A percentile compares a stretch with the other conserved stretches of the same genome.
These are phyloP conservation scores for Toxostoma redivivum DNA, from an alignment of 2,113 vertebrate species.

Conservation along the genomic window DNA sequence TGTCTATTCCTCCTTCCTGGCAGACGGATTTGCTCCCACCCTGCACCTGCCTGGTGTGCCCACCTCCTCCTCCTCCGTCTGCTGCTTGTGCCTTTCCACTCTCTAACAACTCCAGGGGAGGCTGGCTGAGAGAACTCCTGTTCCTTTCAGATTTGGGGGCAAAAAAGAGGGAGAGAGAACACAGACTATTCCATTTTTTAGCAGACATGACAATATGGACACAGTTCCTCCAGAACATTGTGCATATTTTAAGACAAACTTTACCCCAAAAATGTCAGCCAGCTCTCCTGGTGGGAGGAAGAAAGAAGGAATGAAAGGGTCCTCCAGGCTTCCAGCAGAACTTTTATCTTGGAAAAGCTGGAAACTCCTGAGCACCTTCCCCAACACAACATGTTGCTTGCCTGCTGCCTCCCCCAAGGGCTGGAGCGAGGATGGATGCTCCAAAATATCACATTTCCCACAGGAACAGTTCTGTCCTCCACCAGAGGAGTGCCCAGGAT, in stretches of 20 bases:
- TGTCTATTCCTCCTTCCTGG: not conserved
- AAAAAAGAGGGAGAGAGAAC: not conserved
- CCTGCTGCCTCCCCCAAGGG: not conserved
- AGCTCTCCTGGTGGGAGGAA: not conserved
- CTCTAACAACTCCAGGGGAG: not conserved
- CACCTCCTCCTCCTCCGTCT: constrained; percentile 39
- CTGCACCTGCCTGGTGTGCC: constrained; percentile 20
- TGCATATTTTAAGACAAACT: constrained; percentile 23
- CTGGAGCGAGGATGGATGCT: rapidly evolving
- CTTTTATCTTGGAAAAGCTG: not conserved
- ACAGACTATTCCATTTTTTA: not conserved
- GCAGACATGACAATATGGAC: not conserved
- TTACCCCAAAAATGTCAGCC: constrained; percentile 4
- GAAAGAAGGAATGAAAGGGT: not conserved
- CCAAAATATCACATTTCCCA: not conserved
- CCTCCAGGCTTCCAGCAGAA: not conserved
- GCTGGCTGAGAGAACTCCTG: not conserved
- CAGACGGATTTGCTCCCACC: constrained; percentile 48
- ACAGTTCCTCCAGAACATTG: not conserved
- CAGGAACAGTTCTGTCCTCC: not conserved
- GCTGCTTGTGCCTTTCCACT: constrained; percentile 44
- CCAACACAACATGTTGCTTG: rapidly evolving
- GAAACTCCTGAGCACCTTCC: not conserved
- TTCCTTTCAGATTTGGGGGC: not conserved
- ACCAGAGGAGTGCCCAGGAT: rapidly evolving